A percentile compares a stretch with the other conserved stretches of the same genome.
Conservation (phyloP, 2,113 vertebrate species). For the Pavo muticus region DNA sequence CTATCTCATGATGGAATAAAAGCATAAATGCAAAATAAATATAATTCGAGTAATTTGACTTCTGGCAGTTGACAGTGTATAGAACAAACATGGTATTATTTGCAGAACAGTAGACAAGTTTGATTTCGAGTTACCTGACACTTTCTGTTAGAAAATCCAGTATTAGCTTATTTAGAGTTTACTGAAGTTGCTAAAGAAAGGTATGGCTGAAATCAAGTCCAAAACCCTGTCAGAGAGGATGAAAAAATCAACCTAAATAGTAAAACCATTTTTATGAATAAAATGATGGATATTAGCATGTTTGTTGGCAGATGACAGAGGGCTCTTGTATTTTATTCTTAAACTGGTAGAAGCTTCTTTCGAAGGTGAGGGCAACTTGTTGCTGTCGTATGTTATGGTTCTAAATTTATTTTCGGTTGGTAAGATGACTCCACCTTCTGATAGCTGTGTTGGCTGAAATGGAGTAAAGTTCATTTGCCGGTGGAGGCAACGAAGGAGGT, state of each 20-base stretch:
- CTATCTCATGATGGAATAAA: background rate
- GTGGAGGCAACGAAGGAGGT: background rate
- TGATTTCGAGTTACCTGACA: background rate
- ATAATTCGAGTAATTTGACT: background rate
- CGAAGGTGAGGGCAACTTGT: background rate
- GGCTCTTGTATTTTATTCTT: background rate
- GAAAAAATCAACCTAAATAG: background rate
- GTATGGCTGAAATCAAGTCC: background rate
- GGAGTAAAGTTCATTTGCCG: conserved; percentile 24
- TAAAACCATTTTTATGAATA: background rate
- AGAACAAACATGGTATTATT: background rate
- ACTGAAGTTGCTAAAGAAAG: background rate
- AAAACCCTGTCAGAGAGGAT: background rate
- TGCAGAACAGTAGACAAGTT: background rate
- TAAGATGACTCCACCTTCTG: conserved; percentile 37
- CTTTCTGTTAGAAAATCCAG: background rate
- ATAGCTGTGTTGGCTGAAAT: conserved; percentile 13
- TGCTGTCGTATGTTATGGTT: background rate
- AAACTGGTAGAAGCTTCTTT: background rate
- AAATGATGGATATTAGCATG: background rate
- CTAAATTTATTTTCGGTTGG: conserved; percentile 41
- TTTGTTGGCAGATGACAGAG: background rate
- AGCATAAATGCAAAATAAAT: background rate
- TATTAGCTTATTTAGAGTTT: background rate
- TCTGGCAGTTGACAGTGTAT: background rate